Percentiles rank a stretch among this genome's conserved stretches.
Conservation (phyloP, 2,888 invertebrate genomes). For the Clanis bilineata region DNA sequence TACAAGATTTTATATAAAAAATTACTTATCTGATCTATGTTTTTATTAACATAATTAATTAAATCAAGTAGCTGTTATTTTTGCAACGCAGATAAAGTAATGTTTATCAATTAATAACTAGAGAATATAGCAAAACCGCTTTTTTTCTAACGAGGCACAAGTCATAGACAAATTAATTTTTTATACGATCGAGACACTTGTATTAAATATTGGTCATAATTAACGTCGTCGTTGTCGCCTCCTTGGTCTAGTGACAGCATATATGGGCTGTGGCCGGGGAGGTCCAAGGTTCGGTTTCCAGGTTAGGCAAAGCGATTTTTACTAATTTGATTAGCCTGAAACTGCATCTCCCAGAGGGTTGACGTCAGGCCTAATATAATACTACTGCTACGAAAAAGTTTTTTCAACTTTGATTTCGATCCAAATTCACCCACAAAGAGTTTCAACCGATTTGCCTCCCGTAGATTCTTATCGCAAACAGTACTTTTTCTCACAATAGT, state of each 20-base stretch:
- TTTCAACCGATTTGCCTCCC: neutral
- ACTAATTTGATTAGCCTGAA: no score
- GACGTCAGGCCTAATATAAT: no score
- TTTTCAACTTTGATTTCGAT: no score
- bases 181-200: slow-evolving; percentile 24
- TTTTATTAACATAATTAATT: slow-evolving; percentile 6
- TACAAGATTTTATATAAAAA: neutral
- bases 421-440: neutral
- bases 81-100: neutral
- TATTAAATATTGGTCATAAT: slow-evolving; percentile 35
- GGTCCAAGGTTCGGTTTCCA: no score
- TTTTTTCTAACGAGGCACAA: neutral
- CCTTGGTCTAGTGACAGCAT: no score
- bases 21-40: neutral
- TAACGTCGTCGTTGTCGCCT: no score
- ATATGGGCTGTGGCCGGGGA: no score
- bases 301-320: no score
- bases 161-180: slow-evolving; percentile 13
- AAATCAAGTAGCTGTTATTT: slow-evolving; percentile 1
- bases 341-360: no score
- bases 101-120: slow-evolving; percentile 2
- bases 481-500: slow-evolving; percentile 1
- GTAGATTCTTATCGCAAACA: neutral
- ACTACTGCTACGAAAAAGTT: no score
- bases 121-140: neutral